phyloP scores from a whole-genome alignment of 2,113 vertebrate genomes.

The Ornithorhynchus anatinus region DNA sequence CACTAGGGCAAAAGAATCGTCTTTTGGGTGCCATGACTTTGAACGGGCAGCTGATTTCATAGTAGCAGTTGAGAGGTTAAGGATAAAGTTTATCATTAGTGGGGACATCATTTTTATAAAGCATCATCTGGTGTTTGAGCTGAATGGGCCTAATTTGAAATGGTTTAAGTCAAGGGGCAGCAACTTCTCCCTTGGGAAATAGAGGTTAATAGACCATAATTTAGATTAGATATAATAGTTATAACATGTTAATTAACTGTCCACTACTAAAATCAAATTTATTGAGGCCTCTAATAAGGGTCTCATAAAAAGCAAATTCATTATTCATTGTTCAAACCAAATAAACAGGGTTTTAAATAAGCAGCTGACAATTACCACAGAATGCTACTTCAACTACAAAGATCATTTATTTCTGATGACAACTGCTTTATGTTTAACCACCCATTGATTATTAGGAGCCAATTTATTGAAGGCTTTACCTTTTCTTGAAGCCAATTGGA shows the following conservation, averaged over 20 bases:
- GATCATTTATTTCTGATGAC: background rate
- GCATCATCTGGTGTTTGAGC: too few species aligned
- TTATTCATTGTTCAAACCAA: background rate
- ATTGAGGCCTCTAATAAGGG: background rate
- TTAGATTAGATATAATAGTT: conserved; percentile 27
- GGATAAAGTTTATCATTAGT: too few species aligned
- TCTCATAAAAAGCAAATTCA: background rate
- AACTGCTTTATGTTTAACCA: background rate
- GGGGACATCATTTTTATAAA: too few species aligned
- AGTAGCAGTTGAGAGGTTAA: too few species aligned
- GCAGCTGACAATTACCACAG: background rate
- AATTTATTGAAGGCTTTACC: background rate
- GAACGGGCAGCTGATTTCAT: too few species aligned
- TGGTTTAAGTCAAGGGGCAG: background rate
- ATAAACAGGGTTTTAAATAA: background rate
- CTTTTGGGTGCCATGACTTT: too few species aligned
- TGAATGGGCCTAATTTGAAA: background rate
- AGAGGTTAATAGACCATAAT: conserved; percentile 2
- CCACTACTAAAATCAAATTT: conserved; percentile 24
- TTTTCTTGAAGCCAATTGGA: too few species aligned
- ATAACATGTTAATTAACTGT: conserved; percentile 10
- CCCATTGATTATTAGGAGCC: background rate
- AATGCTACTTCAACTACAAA: background rate
- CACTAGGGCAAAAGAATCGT: too few species aligned
- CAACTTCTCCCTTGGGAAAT: background rate